Evolutionary conservation across 2,113 vertebrate species (phyloP).

Genomic region (Cardinalis cardinalis): DNA sequence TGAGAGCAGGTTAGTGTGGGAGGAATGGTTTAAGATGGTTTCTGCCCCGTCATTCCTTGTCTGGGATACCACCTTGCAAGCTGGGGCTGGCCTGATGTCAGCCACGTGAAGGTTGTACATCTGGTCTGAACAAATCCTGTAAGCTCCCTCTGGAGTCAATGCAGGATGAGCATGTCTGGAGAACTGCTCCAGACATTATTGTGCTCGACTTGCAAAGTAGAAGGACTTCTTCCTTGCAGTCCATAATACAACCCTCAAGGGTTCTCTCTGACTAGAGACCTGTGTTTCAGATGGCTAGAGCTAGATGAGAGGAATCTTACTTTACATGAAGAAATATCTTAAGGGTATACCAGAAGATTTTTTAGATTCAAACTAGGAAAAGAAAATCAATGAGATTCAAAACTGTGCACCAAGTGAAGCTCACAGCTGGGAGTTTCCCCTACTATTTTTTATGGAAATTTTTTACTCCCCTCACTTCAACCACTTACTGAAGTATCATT

Average conservation of each 20-base stretch:
- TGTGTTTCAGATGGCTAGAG: neutral
- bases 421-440: neutral
- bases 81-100: neutral
- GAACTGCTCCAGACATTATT: neutral
- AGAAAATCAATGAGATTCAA: neutral
- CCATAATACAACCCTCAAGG: neutral
- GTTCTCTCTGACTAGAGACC: neutral
- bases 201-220: neutral
- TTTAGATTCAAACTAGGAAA: neutral
- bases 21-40: neutral
- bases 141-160: neutral
- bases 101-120: neutral
- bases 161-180: neutral
- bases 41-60: neutral
- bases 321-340: neutral
- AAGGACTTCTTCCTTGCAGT: neutral
- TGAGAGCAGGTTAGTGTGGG: neutral
- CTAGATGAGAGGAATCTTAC: neutral
- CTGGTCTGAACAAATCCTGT: neutral
- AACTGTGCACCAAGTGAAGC: neutral
- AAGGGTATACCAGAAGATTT: neutral
- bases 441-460: accelerated
- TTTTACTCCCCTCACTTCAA: neutral
- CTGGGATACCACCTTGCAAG: neutral
- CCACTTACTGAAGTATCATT: neutral